phyloP scores from a whole-genome alignment of 2,888 invertebrate species.

The Microdon myrmicae region DNA sequence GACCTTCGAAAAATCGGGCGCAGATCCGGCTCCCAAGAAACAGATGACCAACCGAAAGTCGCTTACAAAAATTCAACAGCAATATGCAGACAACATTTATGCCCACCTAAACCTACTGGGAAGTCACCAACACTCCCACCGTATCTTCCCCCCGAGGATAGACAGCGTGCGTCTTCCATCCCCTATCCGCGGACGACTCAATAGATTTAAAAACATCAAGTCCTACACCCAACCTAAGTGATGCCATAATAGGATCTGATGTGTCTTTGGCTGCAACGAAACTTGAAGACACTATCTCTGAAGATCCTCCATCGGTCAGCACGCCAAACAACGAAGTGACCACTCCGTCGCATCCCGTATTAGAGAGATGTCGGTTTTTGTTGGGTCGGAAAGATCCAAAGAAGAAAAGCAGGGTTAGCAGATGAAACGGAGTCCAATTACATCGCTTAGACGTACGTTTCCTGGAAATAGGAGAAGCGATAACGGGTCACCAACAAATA shows the following conservation, averaged over 20 bases:
- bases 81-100: constrained; percentile 56
- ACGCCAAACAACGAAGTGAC: too few species aligned
- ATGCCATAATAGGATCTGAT: constrained; percentile 19
- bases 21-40: constrained; percentile 64
- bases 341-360: too few species aligned
- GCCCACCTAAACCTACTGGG: background rate
- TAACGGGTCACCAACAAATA: constrained; percentile 57
- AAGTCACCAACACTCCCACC: too few species aligned
- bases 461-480: constrained; percentile 63
- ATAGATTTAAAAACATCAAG: constrained; percentile 6
- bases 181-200: constrained; percentile 19
- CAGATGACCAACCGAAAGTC: constrained; percentile 66
- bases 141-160: too few species aligned
- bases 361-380: too few species aligned
- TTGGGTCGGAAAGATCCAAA: constrained; percentile 56
- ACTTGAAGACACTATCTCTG: background rate
- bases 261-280: constrained; percentile 18
- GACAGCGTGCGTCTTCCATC: too few species aligned
- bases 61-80: constrained; percentile 66
- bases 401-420: too few species aligned
- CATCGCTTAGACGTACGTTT: constrained; percentile 66
- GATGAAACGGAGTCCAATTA: too few species aligned
- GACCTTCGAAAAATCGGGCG: constrained; percentile 73
- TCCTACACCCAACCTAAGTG: constrained; percentile 13
- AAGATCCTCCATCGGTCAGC: background rate